Evolutionary conservation across 2,888 invertebrate species (phyloP), one percentile per base, ranked within the genome.

Genomic region (Pyrochroa serraticornis): DNA sequence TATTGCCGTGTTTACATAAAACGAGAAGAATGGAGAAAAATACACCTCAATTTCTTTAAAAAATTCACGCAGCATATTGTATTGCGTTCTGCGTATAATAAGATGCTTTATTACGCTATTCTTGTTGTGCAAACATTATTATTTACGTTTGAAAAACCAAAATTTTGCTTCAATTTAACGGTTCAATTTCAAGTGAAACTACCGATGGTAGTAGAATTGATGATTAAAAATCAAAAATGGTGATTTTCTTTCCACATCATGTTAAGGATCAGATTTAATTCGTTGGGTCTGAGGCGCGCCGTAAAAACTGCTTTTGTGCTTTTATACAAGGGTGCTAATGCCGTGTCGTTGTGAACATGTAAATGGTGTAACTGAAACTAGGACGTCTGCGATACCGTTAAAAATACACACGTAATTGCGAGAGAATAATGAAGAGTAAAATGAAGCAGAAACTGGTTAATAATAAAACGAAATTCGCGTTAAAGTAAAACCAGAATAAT

Each of bases 191-290:
- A 22, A 22, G 22, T 22, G 5, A 22, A 22, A 22, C 22, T 22
- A 22, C 22, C 22, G 22, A 22, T 22, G 22, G 5, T 5, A 22
- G 22, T 22, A 22, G 22, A 22, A 22, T 22, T 22, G 22, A 22
- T 22, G 22, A 22, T 22, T 22, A 22, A 22, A 22, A 22, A 2
- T 2, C 2, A 5, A 2, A 22, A 22, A 5, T 22, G 22, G 5
- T 43, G 43, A 33, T 43, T 43, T 43, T 43, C 7, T 10, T 43
- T 32, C 32, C 37, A 37, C 31, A 38, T 37, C 38, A 38, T 7
- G 35, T 45, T 45, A 45, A 35, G 38, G 38, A 37, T 38, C 38
- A 38, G 35, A 47, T 47, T 47, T 47, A 47, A 47, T 47, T 47
- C 30, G 38, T n/a, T 30, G 12, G n/a, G 22, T 43, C 50, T 42